These are phyloP conservation scores for Pelochelys cantorii DNA, from an alignment of 2,797 vertebrate species.

Conservation along the genomic window DNA sequence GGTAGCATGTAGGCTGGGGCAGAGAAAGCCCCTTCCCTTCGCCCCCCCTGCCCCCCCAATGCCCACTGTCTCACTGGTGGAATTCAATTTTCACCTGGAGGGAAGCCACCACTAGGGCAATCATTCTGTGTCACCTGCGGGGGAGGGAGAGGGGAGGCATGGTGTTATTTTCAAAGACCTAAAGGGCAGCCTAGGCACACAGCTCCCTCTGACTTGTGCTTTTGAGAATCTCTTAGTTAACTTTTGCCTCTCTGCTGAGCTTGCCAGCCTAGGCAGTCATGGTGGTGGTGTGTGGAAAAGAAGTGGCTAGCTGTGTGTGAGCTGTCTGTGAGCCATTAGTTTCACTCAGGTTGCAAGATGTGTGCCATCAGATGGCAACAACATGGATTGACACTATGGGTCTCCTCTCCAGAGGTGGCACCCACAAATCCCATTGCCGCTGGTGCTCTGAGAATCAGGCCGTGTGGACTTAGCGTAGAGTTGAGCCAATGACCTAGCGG, in stretches of 20 bases:
- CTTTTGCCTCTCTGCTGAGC: not conserved
- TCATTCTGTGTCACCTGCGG: no score
- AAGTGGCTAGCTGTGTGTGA: not conserved
- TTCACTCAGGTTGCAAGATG: not conserved
- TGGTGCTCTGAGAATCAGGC: not conserved
- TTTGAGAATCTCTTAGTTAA: not conserved
- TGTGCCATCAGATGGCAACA: not conserved
- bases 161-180: not conserved
- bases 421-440: not conserved
- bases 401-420: not conserved
- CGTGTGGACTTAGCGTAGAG: not conserved
- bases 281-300: not conserved
- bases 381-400: not conserved
- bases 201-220: not conserved
- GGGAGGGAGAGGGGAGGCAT: not conserved
- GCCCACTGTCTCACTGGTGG: not conserved
- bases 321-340: accelerated
- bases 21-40: not conserved
- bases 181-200: not conserved
- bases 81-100: not conserved
- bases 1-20: not conserved
- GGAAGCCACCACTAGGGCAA: not conserved
- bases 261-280: not conserved
- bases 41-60: not conserved
- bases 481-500: not conserved